Evolutionary conservation across 2,888 invertebrate species (phyloP).

Genomic region (Tigriopus californicus): DNA sequence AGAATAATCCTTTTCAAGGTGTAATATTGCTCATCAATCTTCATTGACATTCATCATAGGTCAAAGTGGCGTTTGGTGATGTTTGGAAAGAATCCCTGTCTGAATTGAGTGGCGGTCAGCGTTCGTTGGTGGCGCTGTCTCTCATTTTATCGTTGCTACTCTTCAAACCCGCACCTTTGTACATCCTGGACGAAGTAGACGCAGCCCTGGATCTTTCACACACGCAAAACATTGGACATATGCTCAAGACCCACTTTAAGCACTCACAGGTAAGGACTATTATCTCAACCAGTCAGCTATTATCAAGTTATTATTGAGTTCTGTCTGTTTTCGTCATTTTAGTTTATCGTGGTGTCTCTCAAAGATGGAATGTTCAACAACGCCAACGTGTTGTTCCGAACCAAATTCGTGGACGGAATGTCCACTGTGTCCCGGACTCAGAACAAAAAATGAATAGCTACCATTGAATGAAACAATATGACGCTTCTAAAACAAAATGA

Average conservation of each 20-base stretch:
- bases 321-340: slow-evolving; percentile 24
- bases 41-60: too few relatives aligned
- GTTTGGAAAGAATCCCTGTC: slow-evolving; percentile 89
- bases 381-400: slow-evolving; percentile 89
- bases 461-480: too few relatives aligned
- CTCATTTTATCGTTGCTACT: slow-evolving; percentile 86
- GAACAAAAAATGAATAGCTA: too few relatives aligned
- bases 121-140: slow-evolving; percentile 85
- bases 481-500: too few relatives aligned
- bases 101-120: slow-evolving; percentile 90
- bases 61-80: slow-evolving; percentile 73
- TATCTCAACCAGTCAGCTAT: too few relatives aligned
- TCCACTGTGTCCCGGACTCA: slow-evolving; percentile 44
- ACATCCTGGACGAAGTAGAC: slow-evolving; percentile 96
- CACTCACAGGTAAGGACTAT: slow-evolving; percentile 49
- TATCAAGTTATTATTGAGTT: too few relatives aligned
- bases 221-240: slow-evolving; percentile 93
- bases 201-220: slow-evolving; percentile 93
- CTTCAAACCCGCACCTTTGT: slow-evolving; percentile 93
- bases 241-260: slow-evolving; percentile 75
- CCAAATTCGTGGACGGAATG: slow-evolving; percentile 84
- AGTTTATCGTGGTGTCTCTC: slow-evolving; percentile 93
- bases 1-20: too few relatives aligned
- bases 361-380: slow-evolving; percentile 99
- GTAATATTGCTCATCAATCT: too few relatives aligned